Evolutionary conservation across 2,113 vertebrate genomes (phyloP), one percentile per base, ranked within the genome.

Genomic region (Cephalopterus ornatus): DNA sequence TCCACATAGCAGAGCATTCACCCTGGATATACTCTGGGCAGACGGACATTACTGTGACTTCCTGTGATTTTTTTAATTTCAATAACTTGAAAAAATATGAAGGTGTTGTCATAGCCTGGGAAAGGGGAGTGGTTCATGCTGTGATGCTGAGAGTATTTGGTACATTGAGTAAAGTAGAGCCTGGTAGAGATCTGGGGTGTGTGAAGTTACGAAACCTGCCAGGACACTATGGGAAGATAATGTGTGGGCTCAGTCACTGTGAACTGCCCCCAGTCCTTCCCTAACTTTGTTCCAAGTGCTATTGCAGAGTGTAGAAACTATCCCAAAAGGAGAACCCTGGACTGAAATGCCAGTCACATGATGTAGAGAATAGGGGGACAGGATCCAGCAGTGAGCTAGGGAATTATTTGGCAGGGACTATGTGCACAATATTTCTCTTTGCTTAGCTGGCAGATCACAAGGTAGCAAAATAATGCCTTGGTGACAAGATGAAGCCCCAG

Each of bases 261-360:
- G 32, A 85, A 49, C 35, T 32, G 21, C 4, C 9, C 41, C 7
- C 46, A 87, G 9, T 41, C 19, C 17, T 49, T 27, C 8, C 52
- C 20, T 5, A 2, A 6, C 6, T 87, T 63, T 77, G 9, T 66
- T 59, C 82, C 14, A 37, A 0, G 1, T 22, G 19, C 6, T 37
- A 62, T 65, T 81, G 32, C 3, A 12, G 16, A 80, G 35, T 7
- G 10, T 5, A 79, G 35, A 63, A 89, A 53, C 55, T 62, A 59
- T 44, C 5, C 8, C 24, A 44, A 39, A 87, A 78, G n/a, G 18
- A 66, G 37, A 61, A 4, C 11, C 30, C 20, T 61, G 58, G 16
- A 27, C 12, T 58, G 65, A 80, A 80, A 76, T 11, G 27, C 4
- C n/a, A 58, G 37, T 41, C 16, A n/a, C 2, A 8, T 0, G 0